These are phyloP conservation scores for Puma concolor DNA, from an alignment of 2,113 vertebrate species.

Conservation along the genomic window DNA sequence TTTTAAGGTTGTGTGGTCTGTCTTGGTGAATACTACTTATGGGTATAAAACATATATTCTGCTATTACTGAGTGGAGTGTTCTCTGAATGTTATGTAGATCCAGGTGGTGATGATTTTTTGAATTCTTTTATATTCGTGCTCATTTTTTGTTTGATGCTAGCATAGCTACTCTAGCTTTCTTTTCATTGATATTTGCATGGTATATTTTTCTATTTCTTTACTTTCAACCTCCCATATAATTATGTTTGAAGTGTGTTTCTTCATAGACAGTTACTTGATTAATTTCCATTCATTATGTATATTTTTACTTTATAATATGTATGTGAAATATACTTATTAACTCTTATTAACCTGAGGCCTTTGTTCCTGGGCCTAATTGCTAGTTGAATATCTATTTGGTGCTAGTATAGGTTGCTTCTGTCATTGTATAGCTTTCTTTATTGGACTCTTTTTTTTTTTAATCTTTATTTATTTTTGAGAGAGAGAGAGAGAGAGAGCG, in stretches of 20 bases:
- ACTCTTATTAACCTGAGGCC: neutral
- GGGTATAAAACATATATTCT: neutral
- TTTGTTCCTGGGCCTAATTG: neutral
- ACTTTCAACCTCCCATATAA: neutral
- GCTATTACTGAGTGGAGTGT: neutral
- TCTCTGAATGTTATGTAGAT: neutral
- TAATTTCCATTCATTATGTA: neutral
- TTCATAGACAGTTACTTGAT: neutral
- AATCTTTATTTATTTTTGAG: too few relatives aligned
- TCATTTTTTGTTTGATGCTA: neutral
- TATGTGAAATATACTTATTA: neutral
- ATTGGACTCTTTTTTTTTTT: neutral
- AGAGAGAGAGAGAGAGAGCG: too few relatives aligned
- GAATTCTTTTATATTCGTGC: neutral
- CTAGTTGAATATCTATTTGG: neutral
- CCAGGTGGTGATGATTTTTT: neutral
- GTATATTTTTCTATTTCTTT: neutral
- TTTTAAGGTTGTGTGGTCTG: neutral
- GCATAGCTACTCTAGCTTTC: too few relatives aligned
- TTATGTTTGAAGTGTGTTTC: neutral
- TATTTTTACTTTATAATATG: neutral
- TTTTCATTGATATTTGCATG: neutral
- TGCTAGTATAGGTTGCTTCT: neutral
- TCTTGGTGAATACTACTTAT: neutral
- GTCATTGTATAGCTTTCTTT: neutral